phyloP scores from a whole-genome alignment of 2,797 vertebrate genomes.

The Sternarchorhynchus goeldii region DNA sequence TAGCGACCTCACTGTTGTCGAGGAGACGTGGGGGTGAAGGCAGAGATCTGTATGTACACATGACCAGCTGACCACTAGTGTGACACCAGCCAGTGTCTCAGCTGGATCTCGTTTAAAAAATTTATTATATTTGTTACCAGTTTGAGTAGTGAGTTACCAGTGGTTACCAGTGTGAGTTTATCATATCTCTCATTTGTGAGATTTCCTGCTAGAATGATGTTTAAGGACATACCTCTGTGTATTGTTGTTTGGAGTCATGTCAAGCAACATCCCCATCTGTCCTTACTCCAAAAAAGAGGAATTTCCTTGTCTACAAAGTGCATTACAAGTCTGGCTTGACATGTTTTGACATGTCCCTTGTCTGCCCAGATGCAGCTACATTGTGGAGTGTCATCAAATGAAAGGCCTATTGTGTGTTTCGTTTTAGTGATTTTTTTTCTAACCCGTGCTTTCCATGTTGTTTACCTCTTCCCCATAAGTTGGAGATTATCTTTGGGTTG shows the following conservation, averaged over 20 bases:
- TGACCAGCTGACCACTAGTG: not conserved
- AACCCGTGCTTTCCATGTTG: not conserved
- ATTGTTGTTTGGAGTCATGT: not conserved
- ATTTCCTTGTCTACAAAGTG: conserved; percentile 36
- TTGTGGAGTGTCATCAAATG: conserved; percentile 18
- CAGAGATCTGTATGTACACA: not conserved
- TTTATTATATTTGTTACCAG: not conserved
- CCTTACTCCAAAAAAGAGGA: conserved; percentile 20
- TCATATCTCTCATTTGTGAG: not conserved
- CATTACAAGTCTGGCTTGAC: conserved; percentile 38
- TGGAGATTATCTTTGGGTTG: not conserved
- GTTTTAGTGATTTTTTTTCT: not conserved
- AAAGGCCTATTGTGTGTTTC: not conserved
- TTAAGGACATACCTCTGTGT: not conserved
- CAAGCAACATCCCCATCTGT: not conserved
- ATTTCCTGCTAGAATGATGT: not conserved
- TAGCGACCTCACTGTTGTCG: not conserved
- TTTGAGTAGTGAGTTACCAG: no score
- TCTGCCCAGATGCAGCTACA: not conserved
- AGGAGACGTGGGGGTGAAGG: not conserved
- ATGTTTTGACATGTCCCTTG: conserved; percentile 30
- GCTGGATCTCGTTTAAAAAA: not conserved
- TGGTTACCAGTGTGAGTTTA: not conserved
- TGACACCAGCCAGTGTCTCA: not conserved
- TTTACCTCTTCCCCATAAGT: not conserved